phyloP scores from a whole-genome alignment of 2,888 invertebrate species.

The Bibio marci region DNA sequence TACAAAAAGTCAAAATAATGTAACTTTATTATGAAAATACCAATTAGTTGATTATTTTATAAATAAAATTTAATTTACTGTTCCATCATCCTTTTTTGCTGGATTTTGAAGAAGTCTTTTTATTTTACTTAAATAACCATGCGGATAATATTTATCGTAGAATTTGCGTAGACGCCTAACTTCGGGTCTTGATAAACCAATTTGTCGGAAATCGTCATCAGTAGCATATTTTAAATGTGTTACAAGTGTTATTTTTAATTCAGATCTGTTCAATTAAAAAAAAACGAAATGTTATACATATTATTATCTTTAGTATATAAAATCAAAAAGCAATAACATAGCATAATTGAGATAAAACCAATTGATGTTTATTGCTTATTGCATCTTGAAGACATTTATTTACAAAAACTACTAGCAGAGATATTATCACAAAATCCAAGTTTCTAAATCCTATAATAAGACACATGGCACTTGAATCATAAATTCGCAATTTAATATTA shows the following conservation, averaged over 20 bases:
- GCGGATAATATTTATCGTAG: constrained; percentile 85
- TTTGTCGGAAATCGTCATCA: constrained; percentile 75
- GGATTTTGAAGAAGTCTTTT: constrained; percentile 56
- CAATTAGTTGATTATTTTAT: neutral
- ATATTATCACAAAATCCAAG: too few species aligned
- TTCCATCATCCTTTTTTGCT: constrained; percentile 33
- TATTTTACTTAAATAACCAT: constrained; percentile 82
- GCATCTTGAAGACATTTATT: too few species aligned
- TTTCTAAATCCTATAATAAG: too few species aligned
- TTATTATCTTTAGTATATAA: constrained; percentile 6
- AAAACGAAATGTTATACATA: constrained; percentile 4
- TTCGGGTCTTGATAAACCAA: constrained; percentile 91
- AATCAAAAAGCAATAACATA: neutral
- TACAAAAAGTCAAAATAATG: neutral
- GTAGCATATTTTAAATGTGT: constrained; percentile 88
- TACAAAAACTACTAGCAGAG: too few species aligned
- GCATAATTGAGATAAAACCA: neutral
- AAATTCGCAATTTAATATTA: too few species aligned
- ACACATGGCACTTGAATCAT: too few species aligned
- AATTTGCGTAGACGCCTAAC: constrained; percentile 85
- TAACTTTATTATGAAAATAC: neutral
- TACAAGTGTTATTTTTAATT: constrained; percentile 74
- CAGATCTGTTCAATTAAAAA: constrained; percentile 48
- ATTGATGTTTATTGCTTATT: too few species aligned
- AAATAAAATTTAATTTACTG: constrained; percentile 20